Conservation (phyloP, 2,888 invertebrate genomes). For the Taphrorychus bicolor region DNA sequence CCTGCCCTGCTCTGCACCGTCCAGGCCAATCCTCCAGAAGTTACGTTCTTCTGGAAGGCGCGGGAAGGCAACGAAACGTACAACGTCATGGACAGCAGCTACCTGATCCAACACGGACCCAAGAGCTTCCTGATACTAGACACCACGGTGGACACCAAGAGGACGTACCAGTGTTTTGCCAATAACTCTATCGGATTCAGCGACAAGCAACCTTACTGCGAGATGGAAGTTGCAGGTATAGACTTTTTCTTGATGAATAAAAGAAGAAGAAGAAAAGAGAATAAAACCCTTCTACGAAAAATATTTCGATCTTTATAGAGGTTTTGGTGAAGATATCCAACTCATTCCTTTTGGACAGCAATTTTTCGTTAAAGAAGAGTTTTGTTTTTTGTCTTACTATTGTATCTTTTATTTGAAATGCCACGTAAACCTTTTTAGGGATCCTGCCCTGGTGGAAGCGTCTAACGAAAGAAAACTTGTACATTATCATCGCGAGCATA, state of each 20-base stretch:
- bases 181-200: constrained; percentile 81
- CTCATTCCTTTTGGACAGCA: too few relatives aligned
- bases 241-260: not conserved
- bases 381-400: not conserved
- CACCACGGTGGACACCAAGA: constrained; percentile 67
- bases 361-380: not conserved
- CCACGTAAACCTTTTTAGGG: too few relatives aligned
- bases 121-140: constrained; percentile 71
- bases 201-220: constrained; percentile 66
- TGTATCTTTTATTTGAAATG: not conserved
- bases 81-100: constrained; percentile 65
- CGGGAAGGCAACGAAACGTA: constrained; percentile 85
- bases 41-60: constrained; percentile 83
- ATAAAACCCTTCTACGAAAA: not conserved
- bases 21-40: constrained; percentile 78
- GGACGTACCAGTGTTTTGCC: constrained; percentile 85
- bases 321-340: too few relatives aligned
- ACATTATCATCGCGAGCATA: constrained; percentile 73
- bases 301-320: too few relatives aligned
- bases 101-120: constrained; percentile 60
- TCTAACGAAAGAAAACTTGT: constrained; percentile 78
- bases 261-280: not conserved
- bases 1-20: constrained; percentile 83
- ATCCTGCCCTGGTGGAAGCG: constrained; percentile 81
- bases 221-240: constrained; percentile 72